phyloP scores from a whole-genome alignment of 2,888 invertebrate genomes.

The Cancer borealis region DNA sequence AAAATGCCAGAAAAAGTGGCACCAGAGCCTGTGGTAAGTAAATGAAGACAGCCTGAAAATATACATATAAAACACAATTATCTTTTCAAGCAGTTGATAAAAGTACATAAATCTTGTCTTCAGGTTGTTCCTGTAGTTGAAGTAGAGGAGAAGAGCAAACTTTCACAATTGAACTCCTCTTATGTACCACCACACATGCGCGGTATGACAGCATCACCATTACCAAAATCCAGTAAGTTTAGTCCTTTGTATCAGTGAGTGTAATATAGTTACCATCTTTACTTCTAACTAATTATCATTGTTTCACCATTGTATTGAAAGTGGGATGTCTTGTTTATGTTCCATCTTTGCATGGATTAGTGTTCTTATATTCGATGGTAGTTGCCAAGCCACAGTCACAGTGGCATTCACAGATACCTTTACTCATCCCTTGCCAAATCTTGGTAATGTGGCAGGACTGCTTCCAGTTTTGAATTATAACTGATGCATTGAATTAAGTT shows the following conservation, averaged over 20 bases:
- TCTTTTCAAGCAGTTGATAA: not conserved
- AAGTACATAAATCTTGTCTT: not conserved
- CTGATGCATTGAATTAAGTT: no score
- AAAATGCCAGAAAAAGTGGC: slow-evolving; percentile 69
- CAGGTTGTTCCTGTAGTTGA: slow-evolving; percentile 44
- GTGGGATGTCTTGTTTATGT: no score
- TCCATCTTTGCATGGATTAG: no score
- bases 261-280: not conserved
- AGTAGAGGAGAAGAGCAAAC: slow-evolving; percentile 63
- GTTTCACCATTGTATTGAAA: not conserved
- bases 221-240: slow-evolving; percentile 65
- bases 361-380: no score
- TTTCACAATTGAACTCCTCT: slow-evolving; percentile 28
- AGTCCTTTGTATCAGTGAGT: not conserved
- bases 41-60: not conserved
- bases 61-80: not conserved
- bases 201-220: slow-evolving; percentile 61
- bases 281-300: not conserved
- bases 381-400: no score
- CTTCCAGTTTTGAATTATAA: no score
- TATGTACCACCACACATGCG: slow-evolving; percentile 74
- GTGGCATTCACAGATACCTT: no score
- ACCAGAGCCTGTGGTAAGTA: slow-evolving; percentile 37
- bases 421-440: no score
- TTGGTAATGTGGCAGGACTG: no score